Base-by-base conservation (phyloP, 1,140 invertebrate genomes). In the Himalopsyche phryganea region DNA sequence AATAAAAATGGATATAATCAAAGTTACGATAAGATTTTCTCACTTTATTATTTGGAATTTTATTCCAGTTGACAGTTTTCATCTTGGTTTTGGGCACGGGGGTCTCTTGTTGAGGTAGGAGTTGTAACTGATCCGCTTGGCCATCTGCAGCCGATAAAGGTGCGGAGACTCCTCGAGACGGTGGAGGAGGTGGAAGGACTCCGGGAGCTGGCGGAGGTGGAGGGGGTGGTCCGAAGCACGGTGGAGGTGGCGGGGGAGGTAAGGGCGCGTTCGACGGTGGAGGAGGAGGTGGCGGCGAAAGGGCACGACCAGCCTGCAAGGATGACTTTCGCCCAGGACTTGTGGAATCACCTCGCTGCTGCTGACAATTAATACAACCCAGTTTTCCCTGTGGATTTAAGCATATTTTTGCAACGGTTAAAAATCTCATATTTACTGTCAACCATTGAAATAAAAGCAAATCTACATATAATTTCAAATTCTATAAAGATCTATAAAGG, bases 21-120 rank as follows among this genome's bases (percentile, higher is more conserved):
- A n/a, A n/a, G n/a, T n/a, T n/a, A n/a, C n/a, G n/a, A n/a, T n/a
- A n/a, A n/a, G n/a, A n/a, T n/a, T n/a, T n/a, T n/a, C n/a, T n/a
- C n/a, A 88, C 87, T 76, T 91, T 92, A 68, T 87, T 87, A 71
- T 86, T 88, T 2, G 92, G 90, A 66, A 96, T 94, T 73, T 94
- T 94, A 69, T 90, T 92, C 92, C 92, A 95, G 70, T 96, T 96
- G 56, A 95, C 86, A 3, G 92, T 93, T 74, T 93, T 93, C 92
- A 95, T 94, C 71, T 94, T 94, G n/a, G 88, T 83, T 73, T 90
- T 90, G 2, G 93, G 92, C 40, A 87, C 85, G 0, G 92, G 92
- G 36, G 86, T 94, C 66, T 91, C 87, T 71, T 92, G 90, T 68
- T 94, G 91, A 1, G 91, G 91, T 63, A 94, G 77, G 83, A 89